Percentiles rank a stretch among this genome's conserved stretches.
Conservation (phyloP, 2,888 invertebrate species). For the Agrochola lychnidis region DNA sequence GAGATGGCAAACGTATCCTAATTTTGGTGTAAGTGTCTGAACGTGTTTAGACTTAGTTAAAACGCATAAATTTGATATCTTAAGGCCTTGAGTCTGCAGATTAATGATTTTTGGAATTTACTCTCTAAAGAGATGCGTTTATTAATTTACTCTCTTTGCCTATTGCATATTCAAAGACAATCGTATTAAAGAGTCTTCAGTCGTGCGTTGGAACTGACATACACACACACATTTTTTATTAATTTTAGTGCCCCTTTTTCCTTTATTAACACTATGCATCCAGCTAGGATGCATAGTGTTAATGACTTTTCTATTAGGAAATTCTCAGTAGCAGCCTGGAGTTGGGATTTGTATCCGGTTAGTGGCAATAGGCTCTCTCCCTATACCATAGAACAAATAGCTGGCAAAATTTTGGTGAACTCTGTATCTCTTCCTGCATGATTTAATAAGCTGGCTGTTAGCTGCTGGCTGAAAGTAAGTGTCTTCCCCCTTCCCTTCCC, state of each 20-base stretch:
- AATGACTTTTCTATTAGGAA: neutral
- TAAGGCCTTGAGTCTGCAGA: neutral
- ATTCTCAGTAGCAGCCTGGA: neutral
- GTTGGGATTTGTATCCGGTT: neutral
- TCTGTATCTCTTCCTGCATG: neutral
- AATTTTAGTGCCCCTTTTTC: neutral
- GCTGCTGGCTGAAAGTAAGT: too few relatives aligned
- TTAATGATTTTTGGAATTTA: too few relatives aligned
- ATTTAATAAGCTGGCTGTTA: neutral
- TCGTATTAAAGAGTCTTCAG: too few relatives aligned
- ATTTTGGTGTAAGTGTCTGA: conserved; percentile 19
- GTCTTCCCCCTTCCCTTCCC: too few relatives aligned
- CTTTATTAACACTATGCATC: too few relatives aligned
- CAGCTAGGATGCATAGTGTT: too few relatives aligned
- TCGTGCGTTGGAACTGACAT: too few relatives aligned
- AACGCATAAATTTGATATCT: neutral
- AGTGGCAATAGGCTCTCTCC: neutral
- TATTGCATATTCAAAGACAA: too few relatives aligned
- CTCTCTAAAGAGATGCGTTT: too few relatives aligned
- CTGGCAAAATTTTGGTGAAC: neutral
- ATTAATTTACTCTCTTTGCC: too few relatives aligned
- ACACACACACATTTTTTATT: too few relatives aligned
- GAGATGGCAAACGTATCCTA: conserved; percentile 17
- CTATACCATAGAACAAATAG: neutral
- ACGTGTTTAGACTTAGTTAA: conserved; percentile 16